phyloP scores from a whole-genome alignment of 37 sponge, comb jelly and placozoan species.

The Halichondria panicea region DNA sequence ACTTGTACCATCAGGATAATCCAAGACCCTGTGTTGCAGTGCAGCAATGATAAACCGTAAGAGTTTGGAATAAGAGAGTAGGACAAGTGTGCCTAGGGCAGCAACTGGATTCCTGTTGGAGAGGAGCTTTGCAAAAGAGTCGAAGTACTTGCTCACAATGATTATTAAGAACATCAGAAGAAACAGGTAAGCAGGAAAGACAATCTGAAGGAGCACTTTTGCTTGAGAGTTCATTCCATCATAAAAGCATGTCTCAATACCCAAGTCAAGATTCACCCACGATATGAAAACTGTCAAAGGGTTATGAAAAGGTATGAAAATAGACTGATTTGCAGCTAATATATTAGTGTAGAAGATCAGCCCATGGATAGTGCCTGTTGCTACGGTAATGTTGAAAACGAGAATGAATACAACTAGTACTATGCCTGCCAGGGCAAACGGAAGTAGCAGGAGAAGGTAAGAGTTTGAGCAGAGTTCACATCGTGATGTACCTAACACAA shows the following conservation, averaged over 20 bases:
- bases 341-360: neutral
- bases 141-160: neutral
- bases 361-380: neutral
- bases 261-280: constrained; percentile 3
- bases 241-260: neutral
- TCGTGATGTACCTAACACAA: neutral
- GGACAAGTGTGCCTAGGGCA: neutral
- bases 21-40: neutral
- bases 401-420: neutral
- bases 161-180: neutral
- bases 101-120: neutral
- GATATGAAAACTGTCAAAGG: neutral
- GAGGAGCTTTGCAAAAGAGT: neutral
- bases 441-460: neutral
- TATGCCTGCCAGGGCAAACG: neutral
- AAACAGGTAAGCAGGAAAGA: constrained; percentile 5
- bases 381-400: neutral
- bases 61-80: constrained; percentile 1
- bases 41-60: neutral
- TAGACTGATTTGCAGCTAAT: neutral
- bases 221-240: neutral
- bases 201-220: neutral
- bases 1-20: neutral
- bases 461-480: neutral
- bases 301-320: neutral